Evolutionary conservation across 2,888 invertebrate genomes (phyloP), one percentile per base, ranked within the genome.

Genomic region (Periphyllus acericola): DNA sequence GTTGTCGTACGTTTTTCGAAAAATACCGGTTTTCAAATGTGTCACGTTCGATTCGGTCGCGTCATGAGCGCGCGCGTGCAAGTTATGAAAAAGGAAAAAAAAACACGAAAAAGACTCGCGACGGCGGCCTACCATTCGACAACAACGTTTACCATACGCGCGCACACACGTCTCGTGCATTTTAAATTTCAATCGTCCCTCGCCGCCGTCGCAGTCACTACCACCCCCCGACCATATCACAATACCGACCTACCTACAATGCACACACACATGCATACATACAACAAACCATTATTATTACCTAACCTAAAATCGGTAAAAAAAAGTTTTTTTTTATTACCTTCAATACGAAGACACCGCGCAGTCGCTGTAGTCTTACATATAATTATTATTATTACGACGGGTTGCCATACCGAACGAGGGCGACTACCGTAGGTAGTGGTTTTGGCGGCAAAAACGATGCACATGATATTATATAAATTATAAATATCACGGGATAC

Each of bases 21-120:
- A 82, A 46, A 52, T 83, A 83, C 82, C 82, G 82, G 82, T 83
- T 72, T 83, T 83, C n/a, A 83, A 83, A 74, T 74, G 83, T 83
- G 74, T 83, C 83, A 74, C 72, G 72, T 83, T 74, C 72, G 74
- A 82, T 82, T 71, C n/a, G 68, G 82, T 32, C 46, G 46, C 71
- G 36, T 40, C 36, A 34, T 21, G 32, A 32, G 19, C 72, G 72
- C 36, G 36, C 36, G 68, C 34, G 34, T 8, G n/a, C 29, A 55
- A 68, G 40, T 14, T 55, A 55, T 6, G 6, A 21, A 60, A 60
- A 60, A 60, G 6, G 11, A 25, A 19, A 55, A 55, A 60, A 60
- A 60, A 60, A 60, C 17, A 29, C 71, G 9, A 9, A 71, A 71
- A 9, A 14, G 71, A 71, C 71, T 29, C 29, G 17, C 29, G 66